phyloP scores from a whole-genome alignment of 2,113 vertebrate species.

The Myodes glareolus region DNA sequence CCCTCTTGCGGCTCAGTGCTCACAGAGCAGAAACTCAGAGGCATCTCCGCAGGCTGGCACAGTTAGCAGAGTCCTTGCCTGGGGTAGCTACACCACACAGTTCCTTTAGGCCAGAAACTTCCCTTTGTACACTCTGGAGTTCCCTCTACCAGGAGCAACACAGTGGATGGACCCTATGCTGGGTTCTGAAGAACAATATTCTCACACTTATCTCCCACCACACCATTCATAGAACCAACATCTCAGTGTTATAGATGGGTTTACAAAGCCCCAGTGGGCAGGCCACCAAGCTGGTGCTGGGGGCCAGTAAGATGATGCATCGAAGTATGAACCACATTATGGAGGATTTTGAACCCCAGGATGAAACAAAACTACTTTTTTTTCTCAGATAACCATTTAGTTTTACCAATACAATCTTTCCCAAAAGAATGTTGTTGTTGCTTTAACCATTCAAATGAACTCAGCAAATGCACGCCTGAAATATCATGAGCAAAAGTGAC shows the following conservation, averaged over 20 bases:
- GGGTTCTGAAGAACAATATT: background rate
- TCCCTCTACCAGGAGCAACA: background rate
- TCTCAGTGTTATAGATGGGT: background rate
- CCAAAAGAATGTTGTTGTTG: background rate
- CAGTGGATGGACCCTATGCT: fast-evolving
- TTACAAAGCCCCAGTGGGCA: background rate
- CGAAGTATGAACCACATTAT: fast-evolving
- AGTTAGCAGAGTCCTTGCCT: background rate
- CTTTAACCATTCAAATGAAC: background rate
- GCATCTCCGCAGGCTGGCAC: background rate
- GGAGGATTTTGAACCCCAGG: background rate
- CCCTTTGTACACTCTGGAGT: background rate
- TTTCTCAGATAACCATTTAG: background rate
- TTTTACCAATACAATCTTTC: background rate
- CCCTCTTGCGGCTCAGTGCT: background rate
- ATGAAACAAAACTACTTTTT: background rate
- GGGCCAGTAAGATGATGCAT: background rate
- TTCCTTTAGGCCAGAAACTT: background rate
- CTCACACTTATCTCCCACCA: background rate
- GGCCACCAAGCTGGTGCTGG: background rate
- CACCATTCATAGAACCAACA: background rate
- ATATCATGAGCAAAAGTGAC: background rate
- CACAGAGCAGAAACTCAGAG: background rate
- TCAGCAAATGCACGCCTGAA: background rate
- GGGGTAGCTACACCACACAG: background rate